These are phyloP conservation scores for Prolemur simus DNA, from an alignment of 2,113 vertebrate genomes.

Conservation along the genomic window DNA sequence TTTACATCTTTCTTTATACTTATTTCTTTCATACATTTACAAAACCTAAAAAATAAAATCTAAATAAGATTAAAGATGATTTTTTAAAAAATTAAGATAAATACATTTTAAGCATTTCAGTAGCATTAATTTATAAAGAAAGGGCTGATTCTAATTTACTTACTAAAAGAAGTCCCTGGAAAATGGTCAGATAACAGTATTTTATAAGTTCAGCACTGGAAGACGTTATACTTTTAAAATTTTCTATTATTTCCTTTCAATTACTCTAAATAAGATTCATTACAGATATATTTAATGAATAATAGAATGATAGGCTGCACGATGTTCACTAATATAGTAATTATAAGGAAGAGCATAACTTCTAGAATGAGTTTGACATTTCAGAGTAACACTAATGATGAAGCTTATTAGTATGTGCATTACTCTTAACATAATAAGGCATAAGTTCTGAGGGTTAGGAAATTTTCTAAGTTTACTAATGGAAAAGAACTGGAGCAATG, in stretches of 20 bases:
- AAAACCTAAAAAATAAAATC: background rate
- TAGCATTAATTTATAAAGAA: slow-evolving; percentile 40
- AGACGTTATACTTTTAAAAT: slow-evolving; percentile 27
- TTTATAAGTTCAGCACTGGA: background rate
- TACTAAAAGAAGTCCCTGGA: background rate
- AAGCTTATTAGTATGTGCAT: background rate
- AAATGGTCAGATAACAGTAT: background rate
- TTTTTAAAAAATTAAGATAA: background rate
- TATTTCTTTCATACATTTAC: background rate
- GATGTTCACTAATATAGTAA: background rate
- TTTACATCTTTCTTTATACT: background rate
- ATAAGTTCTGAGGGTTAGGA: background rate
- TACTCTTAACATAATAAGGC: slow-evolving; percentile 24
- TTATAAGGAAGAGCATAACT: background rate
- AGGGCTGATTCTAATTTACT: background rate
- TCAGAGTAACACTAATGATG: slow-evolving; percentile 1
- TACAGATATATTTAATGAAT: slow-evolving; percentile 37
- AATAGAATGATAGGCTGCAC: background rate
- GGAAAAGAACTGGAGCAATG: background rate
- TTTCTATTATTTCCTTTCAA: slow-evolving; percentile 47
- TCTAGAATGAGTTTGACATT: background rate
- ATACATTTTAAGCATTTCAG: slow-evolving; percentile 30
- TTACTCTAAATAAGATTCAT: slow-evolving; percentile 45
- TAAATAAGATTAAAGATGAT: background rate
- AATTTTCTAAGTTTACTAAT: slow-evolving; percentile 15